Percentiles rank a stretch among this genome's conserved stretches.
Conservation (phyloP, 2,888 invertebrate species). For the Linyphia triangularis region DNA sequence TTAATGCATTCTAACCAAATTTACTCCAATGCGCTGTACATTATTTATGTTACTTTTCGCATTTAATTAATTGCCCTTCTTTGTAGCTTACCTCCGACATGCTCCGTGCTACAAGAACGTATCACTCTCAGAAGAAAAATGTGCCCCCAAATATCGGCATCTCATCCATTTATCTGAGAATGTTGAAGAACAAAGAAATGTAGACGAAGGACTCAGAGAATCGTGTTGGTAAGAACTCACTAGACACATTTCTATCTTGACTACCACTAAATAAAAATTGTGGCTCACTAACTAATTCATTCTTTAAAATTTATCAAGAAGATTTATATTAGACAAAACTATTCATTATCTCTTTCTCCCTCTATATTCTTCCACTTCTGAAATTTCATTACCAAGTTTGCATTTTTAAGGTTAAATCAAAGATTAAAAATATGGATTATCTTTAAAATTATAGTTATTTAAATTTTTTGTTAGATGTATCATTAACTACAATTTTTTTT, state of each 20-base stretch:
- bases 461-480: too few species aligned
- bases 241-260: background rate
- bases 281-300: too few species aligned
- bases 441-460: too few species aligned
- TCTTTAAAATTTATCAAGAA: too few species aligned
- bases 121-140: constrained; percentile 66
- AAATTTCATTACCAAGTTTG: background rate
- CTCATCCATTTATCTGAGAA: constrained; percentile 65
- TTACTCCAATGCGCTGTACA: too few species aligned
- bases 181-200: constrained; percentile 61
- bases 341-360: background rate
- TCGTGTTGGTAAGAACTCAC: constrained; percentile 73
- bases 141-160: constrained; percentile 68
- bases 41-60: too few species aligned
- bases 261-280: background rate
- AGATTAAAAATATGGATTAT: too few species aligned
- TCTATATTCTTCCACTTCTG: background rate
- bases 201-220: constrained; percentile 74
- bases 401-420: too few species aligned
- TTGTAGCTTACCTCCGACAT: constrained; percentile 64
- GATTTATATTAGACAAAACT: too few species aligned
- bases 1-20: too few species aligned
- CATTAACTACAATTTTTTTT: too few species aligned
- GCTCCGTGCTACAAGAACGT: constrained; percentile 69
- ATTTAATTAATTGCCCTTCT: too few species aligned